phyloP scores from a whole-genome alignment of 2,797 vertebrate genomes.

The Mormyrops attenuatus region DNA sequence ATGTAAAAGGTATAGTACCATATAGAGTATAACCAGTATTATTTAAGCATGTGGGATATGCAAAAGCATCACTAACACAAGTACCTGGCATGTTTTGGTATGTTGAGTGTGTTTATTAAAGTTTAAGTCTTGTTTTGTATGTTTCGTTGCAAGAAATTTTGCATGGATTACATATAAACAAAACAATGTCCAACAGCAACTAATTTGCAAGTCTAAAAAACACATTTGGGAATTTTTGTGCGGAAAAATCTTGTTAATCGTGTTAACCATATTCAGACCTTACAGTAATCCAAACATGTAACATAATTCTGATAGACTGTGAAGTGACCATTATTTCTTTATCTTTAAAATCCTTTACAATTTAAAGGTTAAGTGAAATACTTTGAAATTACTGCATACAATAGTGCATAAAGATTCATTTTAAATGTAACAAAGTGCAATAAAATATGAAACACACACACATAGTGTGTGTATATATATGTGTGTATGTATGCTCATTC shows the following conservation, averaged over 20 bases:
- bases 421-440: neutral
- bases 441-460: neutral
- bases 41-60: neutral
- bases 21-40: neutral
- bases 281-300: neutral
- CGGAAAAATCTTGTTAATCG: neutral
- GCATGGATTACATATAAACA: neutral
- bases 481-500: neutral
- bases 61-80: neutral
- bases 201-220: neutral
- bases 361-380: neutral
- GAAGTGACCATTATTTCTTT: neutral
- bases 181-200: neutral
- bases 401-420: neutral
- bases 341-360: neutral
- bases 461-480: too few species aligned
- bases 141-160: neutral
- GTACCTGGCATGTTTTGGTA: neutral
- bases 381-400: neutral
- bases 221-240: neutral
- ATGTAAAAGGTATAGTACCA: neutral
- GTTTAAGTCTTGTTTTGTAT: neutral
- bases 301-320: neutral
- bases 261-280: neutral
- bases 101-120: neutral